Evolutionary conservation across 2,113 vertebrate species (phyloP).

Genomic region (Xiphophorus maculatus): DNA sequence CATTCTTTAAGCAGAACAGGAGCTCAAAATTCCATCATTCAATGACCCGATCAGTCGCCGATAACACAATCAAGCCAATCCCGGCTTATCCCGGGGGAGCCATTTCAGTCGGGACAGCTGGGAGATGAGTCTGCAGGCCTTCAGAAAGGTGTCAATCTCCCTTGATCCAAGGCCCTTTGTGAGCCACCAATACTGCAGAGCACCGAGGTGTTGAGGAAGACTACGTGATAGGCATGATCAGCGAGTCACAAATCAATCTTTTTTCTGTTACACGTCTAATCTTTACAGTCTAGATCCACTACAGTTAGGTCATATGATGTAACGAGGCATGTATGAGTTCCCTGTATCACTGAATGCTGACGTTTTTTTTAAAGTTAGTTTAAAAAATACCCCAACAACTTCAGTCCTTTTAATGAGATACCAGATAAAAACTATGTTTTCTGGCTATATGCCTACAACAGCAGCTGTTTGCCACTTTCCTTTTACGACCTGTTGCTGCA

Average conservation of each 20-base stretch:
- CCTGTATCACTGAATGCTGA: background rate
- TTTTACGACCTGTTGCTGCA: background rate
- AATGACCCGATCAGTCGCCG: slow-evolving; percentile 76
- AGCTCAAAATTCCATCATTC: slow-evolving; percentile 78
- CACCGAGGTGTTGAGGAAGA: slow-evolving; percentile 22
- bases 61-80: slow-evolving; percentile 80
- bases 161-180: slow-evolving; percentile 62
- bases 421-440: background rate
- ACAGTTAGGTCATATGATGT: slow-evolving; percentile 28
- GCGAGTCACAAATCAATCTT: slow-evolving; percentile 44
- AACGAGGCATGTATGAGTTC: background rate
- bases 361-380: background rate
- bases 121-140: slow-evolving; percentile 67
- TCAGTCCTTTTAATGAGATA: background rate
- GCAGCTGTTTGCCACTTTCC: too few relatives aligned
- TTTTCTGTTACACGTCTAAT: slow-evolving; percentile 46
- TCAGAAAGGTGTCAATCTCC: slow-evolving; percentile 77
- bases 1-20: slow-evolving; percentile 76
- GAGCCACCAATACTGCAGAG: slow-evolving; percentile 36
- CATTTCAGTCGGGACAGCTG: slow-evolving; percentile 71
- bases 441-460: too few relatives aligned
- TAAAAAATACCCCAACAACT: background rate
- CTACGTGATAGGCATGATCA: slow-evolving; percentile 41
- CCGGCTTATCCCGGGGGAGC: slow-evolving; percentile 73
- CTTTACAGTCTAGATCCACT: slow-evolving; percentile 28